phyloP scores from a whole-genome alignment of 2,888 invertebrate genomes.

The Agrotis segetum region DNA sequence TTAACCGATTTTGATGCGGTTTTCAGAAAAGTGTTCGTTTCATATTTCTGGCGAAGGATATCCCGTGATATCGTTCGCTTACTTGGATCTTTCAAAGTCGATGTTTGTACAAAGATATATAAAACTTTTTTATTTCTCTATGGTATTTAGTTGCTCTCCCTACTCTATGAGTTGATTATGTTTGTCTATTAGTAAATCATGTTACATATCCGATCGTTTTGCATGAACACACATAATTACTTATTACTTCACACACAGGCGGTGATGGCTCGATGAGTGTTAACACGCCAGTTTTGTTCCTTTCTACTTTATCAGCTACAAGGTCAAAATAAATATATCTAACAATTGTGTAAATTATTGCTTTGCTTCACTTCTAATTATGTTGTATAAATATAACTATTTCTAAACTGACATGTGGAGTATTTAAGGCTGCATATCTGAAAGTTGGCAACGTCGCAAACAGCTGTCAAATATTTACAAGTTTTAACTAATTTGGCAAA shows the following conservation, averaged over 20 bases:
- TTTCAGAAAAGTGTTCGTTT: too few species aligned
- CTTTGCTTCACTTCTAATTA: conserved; percentile 5
- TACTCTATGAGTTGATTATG: neutral
- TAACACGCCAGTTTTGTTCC: conserved; percentile 42
- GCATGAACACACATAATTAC: conserved; percentile 52
- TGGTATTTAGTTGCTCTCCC: neutral
- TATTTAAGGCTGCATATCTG: too few species aligned
- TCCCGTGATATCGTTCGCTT: too few species aligned
- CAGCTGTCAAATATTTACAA: too few species aligned
- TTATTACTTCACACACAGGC: conserved; percentile 31
- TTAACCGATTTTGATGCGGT: too few species aligned
- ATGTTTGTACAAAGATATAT: too few species aligned
- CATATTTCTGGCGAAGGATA: too few species aligned
- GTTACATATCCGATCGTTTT: conserved; percentile 41
- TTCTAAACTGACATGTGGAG: neutral
- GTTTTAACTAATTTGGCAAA: too few species aligned
- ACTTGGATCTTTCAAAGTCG: too few species aligned
- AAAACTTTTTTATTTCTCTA: too few species aligned
- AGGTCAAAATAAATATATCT: conserved; percentile 46
- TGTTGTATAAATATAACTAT: neutral
- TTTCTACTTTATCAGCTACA: conserved; percentile 48
- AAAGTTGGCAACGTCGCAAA: too few species aligned
- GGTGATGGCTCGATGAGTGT: conserved; percentile 42
- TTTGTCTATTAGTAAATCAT: conserved; percentile 15
- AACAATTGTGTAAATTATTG: conserved; percentile 51